These are phyloP conservation scores for Pterostichus madidus DNA, from an alignment of 2,888 invertebrate species.

Conservation along the genomic window DNA sequence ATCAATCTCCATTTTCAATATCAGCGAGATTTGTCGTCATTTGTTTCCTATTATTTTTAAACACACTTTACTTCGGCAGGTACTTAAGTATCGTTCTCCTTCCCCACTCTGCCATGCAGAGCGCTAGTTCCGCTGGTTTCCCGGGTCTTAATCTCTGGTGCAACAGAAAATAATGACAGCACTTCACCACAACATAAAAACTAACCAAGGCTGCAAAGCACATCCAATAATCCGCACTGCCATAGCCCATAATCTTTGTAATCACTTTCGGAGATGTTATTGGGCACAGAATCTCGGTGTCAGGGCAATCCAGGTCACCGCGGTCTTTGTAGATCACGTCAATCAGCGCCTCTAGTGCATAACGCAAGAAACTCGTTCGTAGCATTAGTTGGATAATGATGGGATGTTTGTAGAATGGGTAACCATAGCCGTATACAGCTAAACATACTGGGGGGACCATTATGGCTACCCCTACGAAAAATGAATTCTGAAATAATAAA, in stretches of 20 bases:
- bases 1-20: too few relatives aligned
- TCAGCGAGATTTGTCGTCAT: too few relatives aligned
- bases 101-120: not conserved
- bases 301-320: constrained; percentile 3
- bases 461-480: constrained; percentile 15
- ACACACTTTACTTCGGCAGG: not conserved
- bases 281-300: constrained; percentile 20
- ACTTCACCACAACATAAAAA: constrained; percentile 12
- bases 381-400: constrained; percentile 7
- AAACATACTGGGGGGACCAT: constrained; percentile 8
- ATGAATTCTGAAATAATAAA: constrained; percentile 30
- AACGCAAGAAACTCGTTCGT: constrained; percentile 15
- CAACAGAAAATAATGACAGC: constrained; percentile 1
- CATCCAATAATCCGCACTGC: constrained; percentile 7
- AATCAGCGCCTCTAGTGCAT: constrained; percentile 16
- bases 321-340: not conserved
- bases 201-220: not conserved
- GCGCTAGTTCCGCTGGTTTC: not conserved
- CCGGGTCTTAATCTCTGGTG: constrained; percentile 4
- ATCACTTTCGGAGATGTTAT: constrained; percentile 14
- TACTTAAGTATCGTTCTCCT: constrained; percentile 7
- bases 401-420: constrained; percentile 6
- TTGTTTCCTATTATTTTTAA: too few relatives aligned
- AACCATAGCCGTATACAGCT: constrained; percentile 18
- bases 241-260: not conserved